Percentiles rank a stretch among this genome's conserved stretches.
These are phyloP conservation scores for Nemapogon koenigi DNA, from an alignment of 2,888 invertebrate genomes.

Conservation along the genomic window DNA sequence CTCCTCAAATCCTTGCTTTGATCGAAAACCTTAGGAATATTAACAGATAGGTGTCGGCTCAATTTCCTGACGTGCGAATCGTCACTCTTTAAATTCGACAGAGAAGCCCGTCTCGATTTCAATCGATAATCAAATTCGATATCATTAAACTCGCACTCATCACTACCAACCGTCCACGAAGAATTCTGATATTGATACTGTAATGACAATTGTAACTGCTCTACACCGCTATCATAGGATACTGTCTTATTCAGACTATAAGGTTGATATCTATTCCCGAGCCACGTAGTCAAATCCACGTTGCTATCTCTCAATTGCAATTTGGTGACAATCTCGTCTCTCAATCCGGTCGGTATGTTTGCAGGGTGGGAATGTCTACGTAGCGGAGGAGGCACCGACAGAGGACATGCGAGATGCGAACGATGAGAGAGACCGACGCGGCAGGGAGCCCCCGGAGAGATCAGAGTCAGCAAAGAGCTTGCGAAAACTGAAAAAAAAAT, in stretches of 20 bases:
- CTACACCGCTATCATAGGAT: no score
- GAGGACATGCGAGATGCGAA: constrained; percentile 76
- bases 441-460: constrained; percentile 75
- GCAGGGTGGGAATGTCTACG: constrained; percentile 46
- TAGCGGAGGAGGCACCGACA: constrained; percentile 37
- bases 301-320: constrained; percentile 23
- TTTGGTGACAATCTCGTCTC: constrained; percentile 41
- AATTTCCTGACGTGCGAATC: constrained; percentile 22
- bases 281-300: constrained; percentile 40
- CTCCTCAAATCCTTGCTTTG: constrained; percentile 7
- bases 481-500: constrained; percentile 73
- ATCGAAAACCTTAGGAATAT: constrained; percentile 15
- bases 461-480: constrained; percentile 86
- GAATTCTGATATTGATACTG: no score
- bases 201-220: no score
- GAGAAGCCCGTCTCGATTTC: no score
- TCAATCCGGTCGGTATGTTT: constrained; percentile 19
- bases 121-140: no score
- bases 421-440: constrained; percentile 80
- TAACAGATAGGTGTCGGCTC: constrained; percentile 21
- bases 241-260: no score
- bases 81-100: no score
- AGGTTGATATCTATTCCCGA: constrained; percentile 37
- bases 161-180: no score
- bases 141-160: no score